A percentile compares a stretch with the other conserved stretches of the same genome.
These are phyloP conservation scores for Temnothorax rugatulus DNA, from an alignment of 2,888 invertebrate species.

Conservation along the genomic window DNA sequence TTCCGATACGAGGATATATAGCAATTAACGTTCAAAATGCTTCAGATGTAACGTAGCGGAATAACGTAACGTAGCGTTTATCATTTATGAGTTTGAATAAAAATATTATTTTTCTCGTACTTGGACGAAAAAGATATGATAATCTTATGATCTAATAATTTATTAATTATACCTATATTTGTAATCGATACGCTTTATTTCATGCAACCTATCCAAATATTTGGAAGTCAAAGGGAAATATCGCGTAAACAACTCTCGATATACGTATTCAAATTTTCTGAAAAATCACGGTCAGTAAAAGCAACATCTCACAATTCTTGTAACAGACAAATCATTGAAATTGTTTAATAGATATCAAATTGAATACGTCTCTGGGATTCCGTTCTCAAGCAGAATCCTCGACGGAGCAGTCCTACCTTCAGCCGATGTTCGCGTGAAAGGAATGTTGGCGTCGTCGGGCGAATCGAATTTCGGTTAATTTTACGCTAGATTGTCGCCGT, in stretches of 20 bases:
- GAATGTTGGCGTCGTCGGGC: neutral
- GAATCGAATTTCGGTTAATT: conserved; percentile 17
- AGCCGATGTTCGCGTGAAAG: neutral
- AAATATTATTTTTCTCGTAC: neutral
- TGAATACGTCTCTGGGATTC: neutral
- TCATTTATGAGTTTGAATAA: neutral
- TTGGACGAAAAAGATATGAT: neutral
- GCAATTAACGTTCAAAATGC: conserved; percentile 12
- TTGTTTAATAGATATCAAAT: neutral
- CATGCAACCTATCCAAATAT: neutral
- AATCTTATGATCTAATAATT: neutral
- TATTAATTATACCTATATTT: neutral
- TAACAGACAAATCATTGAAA: neutral
- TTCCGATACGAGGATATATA: neutral
- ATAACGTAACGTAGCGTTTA: neutral
- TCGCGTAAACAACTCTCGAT: neutral
- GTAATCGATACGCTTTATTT: neutral
- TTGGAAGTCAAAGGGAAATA: neutral
- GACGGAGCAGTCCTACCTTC: conserved; percentile 36
- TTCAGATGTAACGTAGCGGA: neutral
- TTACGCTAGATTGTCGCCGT: conserved; percentile 15
- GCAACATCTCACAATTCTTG: neutral
- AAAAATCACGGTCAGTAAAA: neutral
- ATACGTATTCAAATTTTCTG: neutral
- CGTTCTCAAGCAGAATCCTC: neutral